phyloP scores from a whole-genome alignment of 2,888 invertebrate genomes.

The Trichopria drosophilae region DNA sequence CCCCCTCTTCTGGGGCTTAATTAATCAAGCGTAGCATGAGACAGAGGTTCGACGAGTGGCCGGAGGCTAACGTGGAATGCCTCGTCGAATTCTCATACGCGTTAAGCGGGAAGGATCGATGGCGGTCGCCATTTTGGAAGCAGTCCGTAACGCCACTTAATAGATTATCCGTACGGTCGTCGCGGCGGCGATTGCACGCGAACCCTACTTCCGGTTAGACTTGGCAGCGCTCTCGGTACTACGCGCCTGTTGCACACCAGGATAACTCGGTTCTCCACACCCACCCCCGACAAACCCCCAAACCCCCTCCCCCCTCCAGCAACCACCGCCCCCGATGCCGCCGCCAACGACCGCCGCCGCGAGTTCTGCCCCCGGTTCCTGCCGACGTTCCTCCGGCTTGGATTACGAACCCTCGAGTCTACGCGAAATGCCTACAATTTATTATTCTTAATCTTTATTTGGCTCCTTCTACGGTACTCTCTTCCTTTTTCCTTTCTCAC shows the following conservation, averaged over 20 bases:
- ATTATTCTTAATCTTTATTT: no score
- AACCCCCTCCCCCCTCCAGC: slow-evolving; percentile 10
- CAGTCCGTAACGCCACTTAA: slow-evolving; percentile 36
- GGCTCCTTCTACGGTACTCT: no score
- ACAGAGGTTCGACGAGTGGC: no score
- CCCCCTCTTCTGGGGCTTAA: no score
- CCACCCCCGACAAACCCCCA: neutral
- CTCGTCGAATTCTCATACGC: slow-evolving; percentile 7
- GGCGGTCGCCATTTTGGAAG: slow-evolving; percentile 39
- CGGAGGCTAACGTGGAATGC: no score
- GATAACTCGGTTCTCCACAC: slow-evolving; percentile 12
- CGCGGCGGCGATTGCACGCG: slow-evolving; percentile 41
- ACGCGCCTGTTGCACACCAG: slow-evolving; percentile 14
- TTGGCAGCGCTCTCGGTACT: slow-evolving; percentile 15
- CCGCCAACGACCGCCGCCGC: no score
- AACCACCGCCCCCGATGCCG: slow-evolving; percentile 7
- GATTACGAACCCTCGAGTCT: no score
- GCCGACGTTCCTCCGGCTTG: no score
- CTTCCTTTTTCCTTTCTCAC: no score
- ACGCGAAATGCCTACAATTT: no score
- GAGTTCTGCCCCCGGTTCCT: no score
- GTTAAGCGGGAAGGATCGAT: slow-evolving; percentile 29
- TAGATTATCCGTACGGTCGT: slow-evolving; percentile 39
- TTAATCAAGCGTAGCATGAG: no score
- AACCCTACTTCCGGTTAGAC: slow-evolving; percentile 38